Base-by-base conservation (phyloP, 2,113 vertebrate species). In the Sus scrofa region DNA sequence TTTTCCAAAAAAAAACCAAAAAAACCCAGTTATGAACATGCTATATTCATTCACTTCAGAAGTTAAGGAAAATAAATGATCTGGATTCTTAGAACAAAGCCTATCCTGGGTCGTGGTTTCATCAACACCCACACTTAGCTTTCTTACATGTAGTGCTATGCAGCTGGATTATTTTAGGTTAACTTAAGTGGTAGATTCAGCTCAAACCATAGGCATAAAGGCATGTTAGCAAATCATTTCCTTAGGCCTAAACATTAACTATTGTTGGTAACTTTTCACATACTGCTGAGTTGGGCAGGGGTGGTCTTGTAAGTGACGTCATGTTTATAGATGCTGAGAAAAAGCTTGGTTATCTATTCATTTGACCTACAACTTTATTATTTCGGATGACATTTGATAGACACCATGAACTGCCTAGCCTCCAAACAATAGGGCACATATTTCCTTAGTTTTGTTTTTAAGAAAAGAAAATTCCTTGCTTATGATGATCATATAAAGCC, bases 261-360 rank as follows among this genome's bases (percentile, higher is more conserved):
- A 7, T 82, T 7, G 4, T 19, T 54, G 87, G 22, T 73, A 37
- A 89, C 79, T 67, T 95, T 84, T 50, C 37, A 30, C 7, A 30
- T 39, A 18, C 27, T 68, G 27, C 79, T 73, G 32, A 62, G 44
- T 34, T 27, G 75, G 73, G 12, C 18, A 44, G 27, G 6, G 9
- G 14, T 52, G 20, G 30, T n/a, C 85, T 70, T 34, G 34, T 85
- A 60, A 85, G 37, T 58, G 56, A 67, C 65, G 24, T 78, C 79
- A 14, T 82, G 65, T 94, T 93, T 81, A 71, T 44, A 95, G 89
- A 93, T 62, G 26, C 52, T 75, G 58, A 93, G n/a, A 26, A 75
- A 91, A 92, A 83, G 19, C 26, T 70, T 75, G 32, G 27, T 75
- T 58, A 75, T 86, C 37, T 91, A 8, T 34, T 88, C 60, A 34